Evolutionary conservation across 1,140 invertebrate species (phyloP), one percentile per base, ranked within the genome.

Genomic region (Drosophila dunni): DNA sequence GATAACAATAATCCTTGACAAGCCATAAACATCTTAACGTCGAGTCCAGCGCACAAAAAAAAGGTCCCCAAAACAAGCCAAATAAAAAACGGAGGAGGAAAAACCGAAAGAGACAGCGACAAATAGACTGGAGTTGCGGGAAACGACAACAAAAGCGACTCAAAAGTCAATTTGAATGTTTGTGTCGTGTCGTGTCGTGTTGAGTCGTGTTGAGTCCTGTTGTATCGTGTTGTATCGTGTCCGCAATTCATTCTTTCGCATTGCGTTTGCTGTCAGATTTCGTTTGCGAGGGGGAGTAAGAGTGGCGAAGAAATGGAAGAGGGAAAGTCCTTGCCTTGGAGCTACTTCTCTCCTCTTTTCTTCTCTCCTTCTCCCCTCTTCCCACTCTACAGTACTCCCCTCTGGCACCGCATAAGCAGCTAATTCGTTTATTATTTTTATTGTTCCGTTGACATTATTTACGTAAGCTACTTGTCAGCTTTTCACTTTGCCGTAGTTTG

Each of bases 401-500:
- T 50, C 13, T 11, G 0, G 33, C n/a, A 11, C 50, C 33, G 79
- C 77, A 89, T 80, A 80, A 84, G 84, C 84, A 84, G 84, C 84
- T 88, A 88, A 88, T 88, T 88, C 84, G 84, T 88, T 88, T 88
- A 88, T 88, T 88, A 88, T 89, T 88, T 89, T 88, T 88, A 88
- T 88, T 88, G 84, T 88, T 89, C 78, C 84, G 81, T 84, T 88
- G 84, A 88, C 84, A 88, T 88, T 88, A 88, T 88, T 88, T 89
- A 89, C 85, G 80, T 89, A 88, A 88, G 84, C 84, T 84, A 86
- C 83, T 88, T 89, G 83, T 88, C 83, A 88, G 83, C 80, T 88
- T 85, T 84, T 85, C 81, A 84, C 81, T 84, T 80, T 71, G 53
- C 48, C 45, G 67, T 36, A 56, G 20, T 42, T 56, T 40, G 40